Evolutionary conservation across 2,888 invertebrate genomes (phyloP).

Genomic region (Drosophila prolongata): DNA sequence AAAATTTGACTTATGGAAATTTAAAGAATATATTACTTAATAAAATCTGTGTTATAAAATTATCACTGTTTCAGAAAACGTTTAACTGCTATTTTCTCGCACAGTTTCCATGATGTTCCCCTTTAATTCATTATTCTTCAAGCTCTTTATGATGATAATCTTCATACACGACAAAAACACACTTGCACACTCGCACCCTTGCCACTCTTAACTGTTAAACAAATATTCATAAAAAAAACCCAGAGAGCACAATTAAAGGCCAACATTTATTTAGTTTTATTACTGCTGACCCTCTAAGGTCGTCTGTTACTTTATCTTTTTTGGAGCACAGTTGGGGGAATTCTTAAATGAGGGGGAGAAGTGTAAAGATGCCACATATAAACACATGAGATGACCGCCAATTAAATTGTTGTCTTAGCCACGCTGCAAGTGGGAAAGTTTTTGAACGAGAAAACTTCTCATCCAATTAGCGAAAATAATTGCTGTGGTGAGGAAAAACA

Average conservation of each 20-base stretch:
- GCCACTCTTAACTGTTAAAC: constrained; percentile 69
- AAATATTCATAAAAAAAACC: constrained; percentile 52
- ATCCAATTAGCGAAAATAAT: constrained; percentile 43
- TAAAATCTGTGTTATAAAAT: background rate
- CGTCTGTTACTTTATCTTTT: constrained; percentile 35
- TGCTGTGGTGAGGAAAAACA: constrained; percentile 14
- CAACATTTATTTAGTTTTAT: constrained; percentile 48
- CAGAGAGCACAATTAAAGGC: constrained; percentile 38
- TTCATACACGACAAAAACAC: constrained; percentile 20
- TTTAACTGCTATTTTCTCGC: constrained; percentile 45
- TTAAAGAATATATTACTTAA: too few relatives aligned
- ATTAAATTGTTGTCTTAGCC: constrained; percentile 22
- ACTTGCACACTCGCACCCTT: constrained; percentile 19
- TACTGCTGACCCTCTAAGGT: constrained; percentile 39
- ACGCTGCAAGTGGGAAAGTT: constrained; percentile 30
- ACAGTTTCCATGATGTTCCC: constrained; percentile 55
- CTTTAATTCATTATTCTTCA: constrained; percentile 39
- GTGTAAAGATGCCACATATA: constrained; percentile 5
- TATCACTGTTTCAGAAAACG: constrained; percentile 1
- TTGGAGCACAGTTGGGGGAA: constrained; percentile 25
- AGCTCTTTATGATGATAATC: constrained; percentile 55
- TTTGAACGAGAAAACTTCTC: constrained; percentile 36
- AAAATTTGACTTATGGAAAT: too few relatives aligned
- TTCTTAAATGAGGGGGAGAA: constrained; percentile 12
- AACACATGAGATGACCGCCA: constrained; percentile 39